phyloP scores from a whole-genome alignment of 92 coral and sea anemone genomes.

The Actinostola sp. region DNA sequence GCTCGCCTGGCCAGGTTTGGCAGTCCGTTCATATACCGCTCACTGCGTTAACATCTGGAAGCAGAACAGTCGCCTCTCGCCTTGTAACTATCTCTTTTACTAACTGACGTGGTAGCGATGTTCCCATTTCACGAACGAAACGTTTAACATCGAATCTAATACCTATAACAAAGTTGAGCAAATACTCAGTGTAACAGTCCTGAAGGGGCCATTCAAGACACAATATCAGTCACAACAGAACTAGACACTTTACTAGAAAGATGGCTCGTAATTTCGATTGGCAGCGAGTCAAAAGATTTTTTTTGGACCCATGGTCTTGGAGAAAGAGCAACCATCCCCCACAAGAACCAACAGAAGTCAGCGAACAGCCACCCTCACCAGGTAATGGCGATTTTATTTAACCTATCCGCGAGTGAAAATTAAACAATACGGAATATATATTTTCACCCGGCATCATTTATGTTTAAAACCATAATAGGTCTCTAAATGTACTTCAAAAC shows the following conservation, averaged over 20 bases:
- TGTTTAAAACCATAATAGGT: too few species aligned
- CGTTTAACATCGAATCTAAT: too few species aligned
- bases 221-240: not conserved
- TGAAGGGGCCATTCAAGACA: conserved; percentile 5
- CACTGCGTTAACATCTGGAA: too few species aligned
- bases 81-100: too few species aligned
- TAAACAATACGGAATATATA: not conserved
- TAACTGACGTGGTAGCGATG: too few species aligned
- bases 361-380: conserved; percentile 71
- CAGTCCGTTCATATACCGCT: too few species aligned
- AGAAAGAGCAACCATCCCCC: conserved; percentile 53
- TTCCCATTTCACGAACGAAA: too few species aligned
- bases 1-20: too few species aligned
- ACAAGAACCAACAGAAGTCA: conserved; percentile 36
- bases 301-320: conserved; percentile 53
- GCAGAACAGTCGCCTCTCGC: too few species aligned
- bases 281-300: conserved; percentile 63
- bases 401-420: not conserved
- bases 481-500: too few species aligned
- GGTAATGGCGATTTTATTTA: too few species aligned
- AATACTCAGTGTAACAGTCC: not conserved
- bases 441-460: not conserved
- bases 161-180: too few species aligned
- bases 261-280: conserved; percentile 63
- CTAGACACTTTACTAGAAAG: not conserved